phyloP scores from a whole-genome alignment of 2,797 vertebrate species.

The Erpetoichthys calabaricus region DNA sequence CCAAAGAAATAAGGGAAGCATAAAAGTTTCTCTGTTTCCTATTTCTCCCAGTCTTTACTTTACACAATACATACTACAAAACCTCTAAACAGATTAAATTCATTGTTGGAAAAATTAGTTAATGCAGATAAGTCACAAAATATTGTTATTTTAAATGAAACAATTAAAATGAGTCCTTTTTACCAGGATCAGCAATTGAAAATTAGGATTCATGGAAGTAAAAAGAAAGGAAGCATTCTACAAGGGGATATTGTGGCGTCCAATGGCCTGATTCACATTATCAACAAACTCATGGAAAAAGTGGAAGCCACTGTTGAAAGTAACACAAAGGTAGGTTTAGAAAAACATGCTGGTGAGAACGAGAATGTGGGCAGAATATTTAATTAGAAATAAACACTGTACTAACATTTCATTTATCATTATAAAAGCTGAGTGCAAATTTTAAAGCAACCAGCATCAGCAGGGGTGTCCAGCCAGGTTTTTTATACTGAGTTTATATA shows the following conservation, averaged over 20 bases:
- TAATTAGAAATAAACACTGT: neutral
- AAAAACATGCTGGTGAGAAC: neutral
- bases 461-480: too few relatives aligned
- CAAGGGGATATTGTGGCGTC: slow-evolving; percentile 63
- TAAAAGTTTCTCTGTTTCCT: too few relatives aligned
- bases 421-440: neutral
- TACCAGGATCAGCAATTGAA: slow-evolving; percentile 49
- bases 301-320: slow-evolving; percentile 53
- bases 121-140: too few relatives aligned
- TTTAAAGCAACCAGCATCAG: neutral
- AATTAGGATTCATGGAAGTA: slow-evolving; percentile 65
- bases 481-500: too few relatives aligned
- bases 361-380: neutral
- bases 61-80: too few relatives aligned
- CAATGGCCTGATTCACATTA: slow-evolving; percentile 79
- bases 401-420: neutral
- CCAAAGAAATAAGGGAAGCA: too few relatives aligned
- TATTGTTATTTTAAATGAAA: too few relatives aligned
- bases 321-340: slow-evolving; percentile 47
- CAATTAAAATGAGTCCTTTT: neutral
- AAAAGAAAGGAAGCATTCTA: slow-evolving; percentile 49
- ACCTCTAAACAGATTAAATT: too few relatives aligned
- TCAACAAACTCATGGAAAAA: slow-evolving; percentile 68
- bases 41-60: too few relatives aligned
- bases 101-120: too few relatives aligned